phyloP scores from a whole-genome alignment of 2,888 invertebrate genomes.

The Morpho achilles region DNA sequence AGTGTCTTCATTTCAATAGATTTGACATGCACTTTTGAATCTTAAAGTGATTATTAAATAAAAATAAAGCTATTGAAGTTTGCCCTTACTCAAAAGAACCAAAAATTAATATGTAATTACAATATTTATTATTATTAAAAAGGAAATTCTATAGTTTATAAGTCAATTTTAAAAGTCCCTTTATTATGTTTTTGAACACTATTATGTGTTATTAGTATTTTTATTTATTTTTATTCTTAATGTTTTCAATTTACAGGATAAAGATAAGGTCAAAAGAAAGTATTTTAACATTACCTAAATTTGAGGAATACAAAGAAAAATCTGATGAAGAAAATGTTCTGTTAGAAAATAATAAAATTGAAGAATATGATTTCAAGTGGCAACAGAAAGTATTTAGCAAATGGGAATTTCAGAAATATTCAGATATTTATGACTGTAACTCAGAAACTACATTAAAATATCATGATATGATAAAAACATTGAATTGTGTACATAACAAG shows the following conservation, averaged over 20 bases:
- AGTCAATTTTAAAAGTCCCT: no score
- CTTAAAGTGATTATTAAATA: background rate
- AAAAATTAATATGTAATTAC: no score
- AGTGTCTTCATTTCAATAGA: background rate
- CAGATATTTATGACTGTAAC: conserved; percentile 80
- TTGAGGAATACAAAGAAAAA: conserved; percentile 50
- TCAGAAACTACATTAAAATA: conserved; percentile 76
- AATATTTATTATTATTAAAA: no score
- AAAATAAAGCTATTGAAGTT: no score
- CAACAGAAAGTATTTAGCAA: conserved; percentile 85
- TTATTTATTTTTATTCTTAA: no score
- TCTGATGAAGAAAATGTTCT: conserved; percentile 32
- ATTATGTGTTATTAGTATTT: no score
- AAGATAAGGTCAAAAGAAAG: conserved; percentile 54
- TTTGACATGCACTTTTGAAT: background rate
- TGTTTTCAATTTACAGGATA: conserved; percentile 43
- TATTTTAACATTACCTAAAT: conserved; percentile 55
- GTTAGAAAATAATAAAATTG: conserved; percentile 35
- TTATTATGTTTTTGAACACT: no score
- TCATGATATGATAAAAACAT: conserved; percentile 47
- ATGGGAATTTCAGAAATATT: conserved; percentile 80
- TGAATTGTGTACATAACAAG: conserved; percentile 48
- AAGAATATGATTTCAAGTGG: conserved; percentile 80
- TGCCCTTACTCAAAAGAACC: no score
- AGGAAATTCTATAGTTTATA: no score